Evolutionary conservation across 1,140 invertebrate genomes (phyloP).

Genomic region (Teleogryllus occipitalis): DNA sequence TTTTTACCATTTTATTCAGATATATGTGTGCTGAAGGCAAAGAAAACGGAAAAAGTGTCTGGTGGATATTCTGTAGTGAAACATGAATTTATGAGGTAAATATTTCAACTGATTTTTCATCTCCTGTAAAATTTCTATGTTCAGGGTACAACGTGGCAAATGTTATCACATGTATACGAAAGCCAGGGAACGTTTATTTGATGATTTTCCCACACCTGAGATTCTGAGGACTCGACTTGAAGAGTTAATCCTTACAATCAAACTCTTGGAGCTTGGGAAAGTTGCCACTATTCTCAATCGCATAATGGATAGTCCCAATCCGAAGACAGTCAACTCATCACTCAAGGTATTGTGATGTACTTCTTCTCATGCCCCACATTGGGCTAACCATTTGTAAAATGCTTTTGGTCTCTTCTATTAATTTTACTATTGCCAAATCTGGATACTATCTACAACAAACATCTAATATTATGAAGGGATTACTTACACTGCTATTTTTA

Average conservation of each 20-base stretch:
- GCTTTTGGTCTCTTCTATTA: too few species aligned
- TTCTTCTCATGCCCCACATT: too few species aligned
- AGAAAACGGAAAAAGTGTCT: not conserved
- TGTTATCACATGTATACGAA: slow-evolving; percentile 54
- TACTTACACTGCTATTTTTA: too few species aligned
- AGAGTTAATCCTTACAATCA: slow-evolving; percentile 65
- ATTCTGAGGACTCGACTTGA: slow-evolving; percentile 66
- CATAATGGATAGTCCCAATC: slow-evolving; percentile 61
- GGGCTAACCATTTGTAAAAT: too few species aligned
- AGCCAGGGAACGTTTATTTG: slow-evolving; percentile 47
- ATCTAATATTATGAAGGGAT: too few species aligned
- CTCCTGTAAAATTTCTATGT: not conserved
- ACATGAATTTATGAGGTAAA: not conserved
- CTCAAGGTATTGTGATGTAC: slow-evolving; percentile 43
- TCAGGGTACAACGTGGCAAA: not conserved
- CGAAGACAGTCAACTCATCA: slow-evolving; percentile 51
- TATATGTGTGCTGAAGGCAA: not conserved
- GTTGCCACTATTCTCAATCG: slow-evolving; percentile 55
- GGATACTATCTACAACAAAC: too few species aligned
- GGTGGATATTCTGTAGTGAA: not conserved
- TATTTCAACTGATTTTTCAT: not conserved
- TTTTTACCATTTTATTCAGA: not conserved
- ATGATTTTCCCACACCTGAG: slow-evolving; percentile 61
- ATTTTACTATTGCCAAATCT: too few species aligned
- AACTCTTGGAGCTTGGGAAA: slow-evolving; percentile 65